These are phyloP conservation scores for Pandemis corylana DNA, from an alignment of 2,888 invertebrate genomes.

Conservation along the genomic window DNA sequence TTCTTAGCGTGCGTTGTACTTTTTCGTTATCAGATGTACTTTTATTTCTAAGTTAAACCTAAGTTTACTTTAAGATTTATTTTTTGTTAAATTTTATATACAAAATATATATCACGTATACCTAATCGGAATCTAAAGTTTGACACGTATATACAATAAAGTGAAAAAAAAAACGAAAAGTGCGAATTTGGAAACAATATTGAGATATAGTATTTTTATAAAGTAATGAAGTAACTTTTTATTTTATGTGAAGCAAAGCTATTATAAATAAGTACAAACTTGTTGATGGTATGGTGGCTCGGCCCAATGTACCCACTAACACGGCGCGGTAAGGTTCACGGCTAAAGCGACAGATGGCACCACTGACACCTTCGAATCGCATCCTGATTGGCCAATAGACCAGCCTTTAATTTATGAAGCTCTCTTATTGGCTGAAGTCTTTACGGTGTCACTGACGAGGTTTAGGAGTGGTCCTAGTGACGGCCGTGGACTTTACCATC, in stretches of 20 bases:
- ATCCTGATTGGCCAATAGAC: conserved; percentile 15
- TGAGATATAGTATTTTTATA: conserved; percentile 80
- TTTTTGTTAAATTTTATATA: conserved; percentile 52
- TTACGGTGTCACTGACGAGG: neutral
- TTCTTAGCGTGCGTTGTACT: conserved; percentile 56
- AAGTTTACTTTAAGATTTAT: conserved; percentile 55
- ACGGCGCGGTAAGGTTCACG: conserved; percentile 44
- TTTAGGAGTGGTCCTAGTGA: neutral
- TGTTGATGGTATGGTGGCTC: conserved; percentile 67
- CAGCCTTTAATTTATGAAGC: neutral
- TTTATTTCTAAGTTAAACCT: conserved; percentile 57
- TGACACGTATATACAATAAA: conserved; percentile 37
- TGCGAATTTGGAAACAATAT: conserved; percentile 74
- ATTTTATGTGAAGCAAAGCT: conserved; percentile 66
- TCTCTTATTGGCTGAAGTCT: conserved; percentile 2
- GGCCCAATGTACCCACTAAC: conserved; percentile 73
- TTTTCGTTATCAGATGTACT: conserved; percentile 46
- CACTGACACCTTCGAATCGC: neutral
- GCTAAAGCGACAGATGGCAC: conserved; percentile 12
- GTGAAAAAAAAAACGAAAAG: conserved; percentile 56
- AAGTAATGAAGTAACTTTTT: conserved; percentile 65
- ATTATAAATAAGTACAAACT: conserved; percentile 78
- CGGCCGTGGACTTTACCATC: conserved; percentile 28
- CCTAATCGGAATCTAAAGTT: conserved; percentile 30
- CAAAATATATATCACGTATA: conserved; percentile 42